phyloP scores from a whole-genome alignment of 2,888 invertebrate genomes.

The Perizoma flavofasciatum region DNA sequence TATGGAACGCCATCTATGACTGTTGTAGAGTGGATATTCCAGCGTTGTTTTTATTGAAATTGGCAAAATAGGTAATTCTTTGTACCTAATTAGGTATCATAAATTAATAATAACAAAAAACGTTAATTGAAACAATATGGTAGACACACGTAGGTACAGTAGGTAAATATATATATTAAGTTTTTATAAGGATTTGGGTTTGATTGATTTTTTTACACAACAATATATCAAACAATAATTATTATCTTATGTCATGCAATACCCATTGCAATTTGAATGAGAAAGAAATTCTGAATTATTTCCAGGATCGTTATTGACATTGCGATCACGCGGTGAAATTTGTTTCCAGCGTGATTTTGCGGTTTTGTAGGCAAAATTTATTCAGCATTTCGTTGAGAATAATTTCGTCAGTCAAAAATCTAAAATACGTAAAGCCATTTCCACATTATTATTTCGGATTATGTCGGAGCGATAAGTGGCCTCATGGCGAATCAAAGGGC shows the following conservation, averaged over 20 bases:
- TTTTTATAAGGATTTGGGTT: too few relatives aligned
- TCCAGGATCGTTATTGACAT: slow-evolving; percentile 17
- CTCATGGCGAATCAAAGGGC: slow-evolving; percentile 76
- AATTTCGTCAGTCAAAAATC: slow-evolving; percentile 31
- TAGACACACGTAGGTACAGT: too few relatives aligned
- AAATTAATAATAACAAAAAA: too few relatives aligned
- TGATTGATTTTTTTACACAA: too few relatives aligned
- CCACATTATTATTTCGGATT: slow-evolving; percentile 48
- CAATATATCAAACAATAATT: too few relatives aligned
- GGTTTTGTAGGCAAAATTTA: slow-evolving; percentile 47
- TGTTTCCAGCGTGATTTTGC: slow-evolving; percentile 25
- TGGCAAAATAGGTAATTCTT: too few relatives aligned
- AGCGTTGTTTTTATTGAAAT: slow-evolving; percentile 1
- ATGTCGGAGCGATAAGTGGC: slow-evolving; percentile 52
- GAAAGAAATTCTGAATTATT: not conserved
- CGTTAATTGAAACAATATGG: too few relatives aligned
- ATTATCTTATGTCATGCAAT: too few relatives aligned
- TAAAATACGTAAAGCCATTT: slow-evolving; percentile 39
- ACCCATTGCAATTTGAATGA: too few relatives aligned
- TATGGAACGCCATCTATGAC: slow-evolving; percentile 49
- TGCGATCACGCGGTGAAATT: slow-evolving; percentile 27
- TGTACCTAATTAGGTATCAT: too few relatives aligned
- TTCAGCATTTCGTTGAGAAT: slow-evolving; percentile 35
- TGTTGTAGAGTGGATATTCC: slow-evolving; percentile 49
- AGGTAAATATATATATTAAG: too few relatives aligned